Evolutionary conservation across 2,797 vertebrate genomes (phyloP), one percentile per base, ranked within the genome.

Genomic region (Sebastes matsubarae): DNA sequence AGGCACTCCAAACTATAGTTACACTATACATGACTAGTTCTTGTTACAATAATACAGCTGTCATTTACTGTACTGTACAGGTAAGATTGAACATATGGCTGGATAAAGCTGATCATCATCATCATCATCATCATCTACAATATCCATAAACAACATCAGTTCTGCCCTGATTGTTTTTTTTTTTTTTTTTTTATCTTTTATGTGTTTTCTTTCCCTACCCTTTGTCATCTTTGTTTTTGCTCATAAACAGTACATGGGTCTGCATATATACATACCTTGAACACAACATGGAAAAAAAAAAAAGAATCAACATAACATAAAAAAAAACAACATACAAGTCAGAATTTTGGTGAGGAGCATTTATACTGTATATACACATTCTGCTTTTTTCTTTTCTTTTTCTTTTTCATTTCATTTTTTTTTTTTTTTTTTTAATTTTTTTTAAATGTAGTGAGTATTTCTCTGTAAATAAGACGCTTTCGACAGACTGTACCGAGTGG

Each of bases 1-100:
- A 99, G 98, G 98, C 98, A 99, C 98, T 99, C 97, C 97, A 99
- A 99, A 98, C 98, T 98, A 97, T 99, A 97, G 97, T 98, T 98
- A 98, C 97, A 99, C 98, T 99, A 99, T 98, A 99, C 97, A 98
- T 97, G 95, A 97, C 97, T 98, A 99, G 96, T 97, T 98, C 96
- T 98, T 96, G 96, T 97, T 98, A 98, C 97, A 98, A 97, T 98
- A 97, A 97, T 97, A 97, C 97, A 97, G 97, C 97, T 96, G 93
- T 96, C 96, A 97, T 96, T 97, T 97, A 98, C 96, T 97, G 97
- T 98, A 97, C 98, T 98, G 97, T 98, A 98, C 97, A 98, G 96
- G 95, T 94, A 95, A 97, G 96, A 96, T 97, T 97, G 97, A 98
- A 99, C 97, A 97, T 98, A 98, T 98, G 97, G 98, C 97, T 98